Evolutionary conservation across 2,888 invertebrate species (phyloP), one percentile per base, ranked within the genome.

Genomic region (Cenopis cana): DNA sequence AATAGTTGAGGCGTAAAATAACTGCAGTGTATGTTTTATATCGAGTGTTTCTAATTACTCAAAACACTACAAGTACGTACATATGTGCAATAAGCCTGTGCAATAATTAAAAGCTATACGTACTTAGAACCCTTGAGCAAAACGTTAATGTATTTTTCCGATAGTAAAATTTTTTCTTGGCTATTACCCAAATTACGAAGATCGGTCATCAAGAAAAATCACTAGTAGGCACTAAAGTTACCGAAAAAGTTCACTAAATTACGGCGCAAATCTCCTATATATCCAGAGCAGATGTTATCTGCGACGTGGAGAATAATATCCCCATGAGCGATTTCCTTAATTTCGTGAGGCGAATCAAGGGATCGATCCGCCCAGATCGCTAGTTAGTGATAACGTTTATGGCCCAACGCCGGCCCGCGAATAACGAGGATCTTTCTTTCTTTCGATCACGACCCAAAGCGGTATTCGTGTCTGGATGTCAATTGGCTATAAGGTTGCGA

Each of bases 301-400:
- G 69, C 68, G 74, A 76, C 77, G 76, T 72, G 68, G 81, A 85
- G 91, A 90, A 90, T 93, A 91, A 93, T 93, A 93, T 90, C 89
- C 90, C 89, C 91, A 92, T 93, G 91, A 93, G 91, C 93, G 91
- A 91, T 93, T 93, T 90, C 90, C 92, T 93, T 93, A 93, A 93
- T 93, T 93, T 91, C 90, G 92, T 90, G 91, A 89, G 89, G 80
- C 87, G 89, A 91, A 92, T 92, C 90, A 87, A 85, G 86, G 87
- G 89, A 90, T 91, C 91, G 93, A 89, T 88, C 86, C 91, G 90
- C 90, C 92, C 89, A 80, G 93, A 93, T 93, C 87, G 90, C 89
- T 87, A 88, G 90, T 89, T 89, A 89, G 86, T 81, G 93, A 93
- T 93, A 92, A 87, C 89, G 87, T 88, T 90, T 89, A 91, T 89